Conservation (phyloP, 2,797 vertebrate genomes). For the Lepus oiostolus region DNA sequence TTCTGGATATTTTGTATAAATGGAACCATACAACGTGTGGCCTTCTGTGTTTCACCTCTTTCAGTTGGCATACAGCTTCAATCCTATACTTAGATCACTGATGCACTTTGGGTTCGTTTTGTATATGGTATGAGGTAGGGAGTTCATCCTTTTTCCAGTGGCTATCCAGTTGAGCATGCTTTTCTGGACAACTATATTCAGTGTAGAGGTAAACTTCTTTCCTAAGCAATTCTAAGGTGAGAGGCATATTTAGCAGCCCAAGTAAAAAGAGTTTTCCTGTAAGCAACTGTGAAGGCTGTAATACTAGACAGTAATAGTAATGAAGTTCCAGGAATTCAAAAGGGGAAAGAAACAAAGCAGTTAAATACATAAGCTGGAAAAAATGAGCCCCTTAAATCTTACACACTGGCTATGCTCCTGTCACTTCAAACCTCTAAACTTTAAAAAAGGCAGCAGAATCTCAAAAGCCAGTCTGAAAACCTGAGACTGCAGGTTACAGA, state of each 20-base stretch:
- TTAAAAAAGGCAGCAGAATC: background rate
- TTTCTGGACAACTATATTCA: slow-evolving; percentile 20
- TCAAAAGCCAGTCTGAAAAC: background rate
- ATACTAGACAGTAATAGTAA: background rate
- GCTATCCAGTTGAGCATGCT: background rate
- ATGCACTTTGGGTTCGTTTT: slow-evolving; percentile 6
- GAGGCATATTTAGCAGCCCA: background rate
- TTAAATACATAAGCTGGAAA: background rate
- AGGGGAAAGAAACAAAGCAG: background rate
- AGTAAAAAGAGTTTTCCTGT: background rate
- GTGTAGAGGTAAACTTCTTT: background rate
- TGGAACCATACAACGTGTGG: background rate
- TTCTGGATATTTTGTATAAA: background rate
- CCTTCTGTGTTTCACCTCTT: background rate
- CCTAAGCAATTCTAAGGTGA: slow-evolving; percentile 13
- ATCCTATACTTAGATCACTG: background rate
- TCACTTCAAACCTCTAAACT: slow-evolving; percentile 16
- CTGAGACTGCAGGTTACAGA: background rate
- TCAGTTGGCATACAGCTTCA: background rate
- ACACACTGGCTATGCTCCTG: background rate
- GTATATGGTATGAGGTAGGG: background rate
- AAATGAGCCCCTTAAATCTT: background rate
- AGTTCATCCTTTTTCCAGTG: background rate
- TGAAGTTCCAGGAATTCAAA: background rate
- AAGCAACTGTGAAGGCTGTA: background rate